phyloP scores from a whole-genome alignment of 2,113 vertebrate genomes.

The Theristicus caerulescens region DNA sequence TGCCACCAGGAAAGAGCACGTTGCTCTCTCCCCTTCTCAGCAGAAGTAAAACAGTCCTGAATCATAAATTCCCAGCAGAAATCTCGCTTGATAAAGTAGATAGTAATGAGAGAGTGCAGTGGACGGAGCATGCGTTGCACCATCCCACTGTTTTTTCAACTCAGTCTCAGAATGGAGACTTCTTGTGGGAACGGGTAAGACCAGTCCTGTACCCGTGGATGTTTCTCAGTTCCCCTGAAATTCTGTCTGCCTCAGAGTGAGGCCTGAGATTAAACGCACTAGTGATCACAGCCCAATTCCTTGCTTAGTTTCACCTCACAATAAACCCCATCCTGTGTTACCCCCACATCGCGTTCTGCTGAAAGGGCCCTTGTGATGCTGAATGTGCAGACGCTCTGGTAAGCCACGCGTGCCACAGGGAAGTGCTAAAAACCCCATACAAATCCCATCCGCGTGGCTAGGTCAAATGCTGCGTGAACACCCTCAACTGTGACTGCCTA shows the following conservation, averaged over 20 bases:
- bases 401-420: fast-evolving
- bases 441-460: neutral
- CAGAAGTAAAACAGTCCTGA: neutral
- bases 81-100: neutral
- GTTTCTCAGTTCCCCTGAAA: neutral
- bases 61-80: neutral
- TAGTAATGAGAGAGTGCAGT: neutral
- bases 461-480: neutral
- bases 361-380: neutral
- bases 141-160: neutral
- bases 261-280: neutral
- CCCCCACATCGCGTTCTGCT: neutral
- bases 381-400: fast-evolving
- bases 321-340: neutral
- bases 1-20: neutral
- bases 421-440: neutral
- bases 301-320: neutral
- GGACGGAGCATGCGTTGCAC: neutral
- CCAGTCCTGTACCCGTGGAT: neutral
- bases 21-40: neutral
- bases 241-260: neutral
- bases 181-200: neutral
- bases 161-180: neutral
- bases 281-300: neutral
- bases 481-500: neutral